phyloP scores from a whole-genome alignment of 1,140 invertebrate genomes.

The Onthophagus taurus region DNA sequence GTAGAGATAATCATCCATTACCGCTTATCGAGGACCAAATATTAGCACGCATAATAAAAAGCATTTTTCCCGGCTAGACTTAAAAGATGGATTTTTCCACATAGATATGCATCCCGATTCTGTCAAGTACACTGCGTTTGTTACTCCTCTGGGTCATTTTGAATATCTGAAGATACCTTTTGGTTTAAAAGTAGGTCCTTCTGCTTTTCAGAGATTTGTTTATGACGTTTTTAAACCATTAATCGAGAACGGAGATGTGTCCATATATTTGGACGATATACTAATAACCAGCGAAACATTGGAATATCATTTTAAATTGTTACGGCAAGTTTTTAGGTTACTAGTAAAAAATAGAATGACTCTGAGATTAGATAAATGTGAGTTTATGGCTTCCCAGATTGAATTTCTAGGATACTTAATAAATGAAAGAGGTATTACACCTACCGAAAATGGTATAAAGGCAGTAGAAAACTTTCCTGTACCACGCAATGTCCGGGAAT shows the following conservation, averaged over 20 bases:
- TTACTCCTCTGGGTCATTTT: constrained; percentile 19
- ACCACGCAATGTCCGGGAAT: constrained; percentile 6
- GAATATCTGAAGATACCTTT: constrained; percentile 21
- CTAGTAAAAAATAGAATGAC: constrained; percentile 13
- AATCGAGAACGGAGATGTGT: background rate
- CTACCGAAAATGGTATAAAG: constrained; percentile 1
- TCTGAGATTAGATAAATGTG: constrained; percentile 17
- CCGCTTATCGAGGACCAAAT: constrained; percentile 20
- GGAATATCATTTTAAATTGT: constrained; percentile 8
- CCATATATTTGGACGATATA: constrained; percentile 14
- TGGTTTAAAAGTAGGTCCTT: constrained; percentile 15
- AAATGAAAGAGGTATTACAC: constrained; percentile 8
- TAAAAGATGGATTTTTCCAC: constrained; percentile 30
- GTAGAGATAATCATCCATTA: constrained; percentile 24
- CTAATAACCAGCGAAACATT: constrained; percentile 9
- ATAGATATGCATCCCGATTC: constrained; percentile 17
- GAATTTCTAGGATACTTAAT: constrained; percentile 16
- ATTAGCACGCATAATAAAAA: constrained; percentile 15
- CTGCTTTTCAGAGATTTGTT: constrained; percentile 10
- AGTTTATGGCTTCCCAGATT: constrained; percentile 12
- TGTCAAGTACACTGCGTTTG: constrained; percentile 20
- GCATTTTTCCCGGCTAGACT: constrained; percentile 23
- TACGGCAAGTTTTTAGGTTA: constrained; percentile 10
- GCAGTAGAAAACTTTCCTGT: constrained; percentile 8
- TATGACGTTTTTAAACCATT: constrained; percentile 2